Conservation (phyloP, 2,888 invertebrate genomes). For the Trachelus troglodyta region DNA sequence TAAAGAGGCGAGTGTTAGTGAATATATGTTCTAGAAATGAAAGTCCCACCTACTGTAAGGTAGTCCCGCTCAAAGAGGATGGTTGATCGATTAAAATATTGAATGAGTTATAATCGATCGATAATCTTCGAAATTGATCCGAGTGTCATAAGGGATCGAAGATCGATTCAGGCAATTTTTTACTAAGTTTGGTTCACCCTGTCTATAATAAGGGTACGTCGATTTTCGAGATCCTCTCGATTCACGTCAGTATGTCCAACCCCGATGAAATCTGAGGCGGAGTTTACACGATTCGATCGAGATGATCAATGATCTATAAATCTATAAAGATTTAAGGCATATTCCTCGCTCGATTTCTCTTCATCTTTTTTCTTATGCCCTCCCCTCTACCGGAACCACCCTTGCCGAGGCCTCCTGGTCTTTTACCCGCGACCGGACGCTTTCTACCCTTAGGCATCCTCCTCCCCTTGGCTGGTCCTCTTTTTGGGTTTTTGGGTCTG, state of each 20-base stretch:
- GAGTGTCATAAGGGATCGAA: not conserved
- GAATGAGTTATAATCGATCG: not conserved
- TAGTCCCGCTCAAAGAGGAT: conserved; percentile 13
- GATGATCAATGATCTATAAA: not conserved
- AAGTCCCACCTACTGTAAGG: conserved; percentile 21
- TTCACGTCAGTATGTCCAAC: not conserved
- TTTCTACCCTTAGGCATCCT: conserved; percentile 8
- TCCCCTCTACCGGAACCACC: conserved; percentile 33
- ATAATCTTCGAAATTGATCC: not conserved
- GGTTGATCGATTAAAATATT: not conserved
- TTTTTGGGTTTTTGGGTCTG: conserved; percentile 30
- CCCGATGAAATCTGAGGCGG: not conserved
- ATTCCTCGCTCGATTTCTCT: not conserved
- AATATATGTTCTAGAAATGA: conserved; percentile 20
- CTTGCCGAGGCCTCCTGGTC: not conserved
- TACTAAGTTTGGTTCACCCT: conserved; percentile 3
- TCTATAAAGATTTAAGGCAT: not conserved
- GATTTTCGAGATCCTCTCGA: not conserved
- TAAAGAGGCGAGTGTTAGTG: conserved; percentile 31
- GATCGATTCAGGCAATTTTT: not conserved
- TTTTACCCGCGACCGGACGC: not conserved
- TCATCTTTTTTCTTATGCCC: conserved; percentile 30
- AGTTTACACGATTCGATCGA: not conserved
- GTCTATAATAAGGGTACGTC: not conserved
- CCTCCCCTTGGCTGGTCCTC: conserved; percentile 20